Conservation (phyloP, 1,140 invertebrate genomes). For the Delia radicum region DNA sequence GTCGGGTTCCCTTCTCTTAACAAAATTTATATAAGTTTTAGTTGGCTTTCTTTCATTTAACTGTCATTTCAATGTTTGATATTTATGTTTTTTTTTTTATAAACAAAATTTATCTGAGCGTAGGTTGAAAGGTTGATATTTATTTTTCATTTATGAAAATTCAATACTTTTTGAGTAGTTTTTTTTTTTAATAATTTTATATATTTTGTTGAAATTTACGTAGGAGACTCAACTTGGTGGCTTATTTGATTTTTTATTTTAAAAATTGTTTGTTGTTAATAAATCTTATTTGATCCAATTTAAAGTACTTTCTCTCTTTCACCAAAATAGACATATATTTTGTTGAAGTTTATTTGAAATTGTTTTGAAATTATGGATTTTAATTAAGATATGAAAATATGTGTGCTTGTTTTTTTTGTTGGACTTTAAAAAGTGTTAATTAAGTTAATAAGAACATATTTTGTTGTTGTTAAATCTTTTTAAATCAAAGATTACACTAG, state of each 20-base stretch:
- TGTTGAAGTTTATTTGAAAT: too few relatives aligned
- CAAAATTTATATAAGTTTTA: not conserved
- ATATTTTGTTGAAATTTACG: not conserved
- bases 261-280: conserved; percentile 44
- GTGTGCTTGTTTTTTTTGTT: too few relatives aligned
- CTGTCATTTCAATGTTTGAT: not conserved
- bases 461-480: too few relatives aligned
- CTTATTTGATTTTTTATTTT: conserved; percentile 33
- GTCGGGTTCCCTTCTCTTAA: not conserved
- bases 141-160: not conserved
- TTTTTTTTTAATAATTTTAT: conserved; percentile 27
- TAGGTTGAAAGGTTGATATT: conserved; percentile 6
- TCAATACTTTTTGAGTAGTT: conserved; percentile 23
- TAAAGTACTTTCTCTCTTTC: not conserved
- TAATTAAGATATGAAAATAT: too few relatives aligned
- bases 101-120: not conserved
- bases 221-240: not conserved
- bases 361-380: too few relatives aligned
- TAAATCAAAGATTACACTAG: too few relatives aligned
- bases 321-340: too few relatives aligned
- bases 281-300: conserved; percentile 2
- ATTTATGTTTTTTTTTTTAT: not conserved
- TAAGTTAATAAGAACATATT: too few relatives aligned
- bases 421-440: too few relatives aligned
- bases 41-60: not conserved